A percentile compares a stretch with the other conserved stretches of the same genome.
phyloP scores from a whole-genome alignment of 2,888 invertebrate species.

The Cryptosula pallasiana region DNA sequence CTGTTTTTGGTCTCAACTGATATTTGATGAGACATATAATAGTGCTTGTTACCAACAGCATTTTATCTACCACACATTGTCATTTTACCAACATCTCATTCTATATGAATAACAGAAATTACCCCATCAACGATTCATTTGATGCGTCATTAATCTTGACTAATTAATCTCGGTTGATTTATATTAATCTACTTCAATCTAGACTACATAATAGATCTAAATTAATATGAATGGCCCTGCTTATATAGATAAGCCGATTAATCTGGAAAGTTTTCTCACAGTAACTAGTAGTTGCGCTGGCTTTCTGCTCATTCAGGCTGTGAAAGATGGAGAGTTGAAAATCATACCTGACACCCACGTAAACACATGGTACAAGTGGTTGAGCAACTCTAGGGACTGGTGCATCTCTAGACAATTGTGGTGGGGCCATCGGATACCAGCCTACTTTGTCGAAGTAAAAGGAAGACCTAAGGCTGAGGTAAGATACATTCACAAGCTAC shows the following conservation, averaged over 20 bases:
- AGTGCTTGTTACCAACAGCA: too few relatives aligned
- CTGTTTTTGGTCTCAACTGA: too few relatives aligned
- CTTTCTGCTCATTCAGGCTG: conserved; percentile 57
- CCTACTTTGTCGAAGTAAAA: conserved; percentile 69
- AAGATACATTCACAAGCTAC: too few relatives aligned
- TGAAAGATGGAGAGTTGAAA: conserved; percentile 72
- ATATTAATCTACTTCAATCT: neutral
- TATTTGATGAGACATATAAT: too few relatives aligned
- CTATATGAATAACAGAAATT: too few relatives aligned
- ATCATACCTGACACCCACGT: conserved; percentile 85
- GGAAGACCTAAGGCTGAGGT: conserved; percentile 39
- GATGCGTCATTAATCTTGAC: neutral
- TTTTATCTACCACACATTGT: too few relatives aligned
- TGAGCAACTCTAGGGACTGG: conserved; percentile 93
- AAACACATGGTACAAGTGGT: conserved; percentile 92
- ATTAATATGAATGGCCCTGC: neutral
- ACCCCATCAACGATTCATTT: too few relatives aligned
- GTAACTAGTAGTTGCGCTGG: neutral
- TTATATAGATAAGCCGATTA: neutral
- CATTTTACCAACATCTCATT: too few relatives aligned
- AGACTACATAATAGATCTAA: neutral
- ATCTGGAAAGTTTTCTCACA: neutral
- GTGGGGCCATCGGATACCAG: conserved; percentile 99
- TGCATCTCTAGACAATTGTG: conserved; percentile 95
- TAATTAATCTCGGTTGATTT: neutral